Evolutionary conservation across 2,113 vertebrate species (phyloP).

Genomic region (Cololabis saira): DNA sequence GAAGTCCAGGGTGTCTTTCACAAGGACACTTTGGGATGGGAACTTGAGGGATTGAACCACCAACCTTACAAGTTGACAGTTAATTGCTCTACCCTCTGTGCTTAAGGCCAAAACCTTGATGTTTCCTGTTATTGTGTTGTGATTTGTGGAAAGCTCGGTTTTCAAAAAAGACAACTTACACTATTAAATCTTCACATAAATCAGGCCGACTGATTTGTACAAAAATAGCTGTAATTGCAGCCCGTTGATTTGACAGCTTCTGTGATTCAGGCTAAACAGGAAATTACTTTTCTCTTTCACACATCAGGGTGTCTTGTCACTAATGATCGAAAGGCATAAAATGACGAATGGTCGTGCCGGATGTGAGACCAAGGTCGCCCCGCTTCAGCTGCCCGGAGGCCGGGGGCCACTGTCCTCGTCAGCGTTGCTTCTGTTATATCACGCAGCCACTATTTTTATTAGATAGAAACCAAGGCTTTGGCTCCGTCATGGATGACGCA

Average conservation of each 20-base stretch:
- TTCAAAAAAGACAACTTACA: not conserved
- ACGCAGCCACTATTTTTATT: conserved; percentile 55
- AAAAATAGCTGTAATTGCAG: conserved; percentile 4
- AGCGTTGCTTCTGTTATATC: conserved; percentile 44
- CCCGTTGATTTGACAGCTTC: conserved; percentile 6
- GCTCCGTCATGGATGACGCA: conserved; percentile 51
- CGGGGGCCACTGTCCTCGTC: conserved; percentile 35
- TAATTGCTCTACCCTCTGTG: no score
- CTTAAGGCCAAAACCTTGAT: no score
- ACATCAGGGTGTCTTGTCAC: not conserved
- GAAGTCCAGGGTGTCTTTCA: no score
- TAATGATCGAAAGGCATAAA: not conserved
- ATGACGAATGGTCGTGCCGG: not conserved
- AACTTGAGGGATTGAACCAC: no score
- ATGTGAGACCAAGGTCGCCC: conserved; percentile 41
- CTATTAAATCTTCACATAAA: not conserved
- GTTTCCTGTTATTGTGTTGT: no score
- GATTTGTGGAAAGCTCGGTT: not conserved
- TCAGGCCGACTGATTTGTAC: not conserved
- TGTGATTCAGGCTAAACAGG: conserved; percentile 6
- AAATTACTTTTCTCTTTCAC: not conserved
- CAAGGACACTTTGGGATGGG: no score
- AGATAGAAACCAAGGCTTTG: conserved; percentile 53
- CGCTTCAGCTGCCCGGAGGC: conserved; percentile 29
- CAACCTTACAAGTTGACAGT: no score